phyloP scores from a whole-genome alignment of 2,113 vertebrate species.

The Archocentrus centrarchus region DNA sequence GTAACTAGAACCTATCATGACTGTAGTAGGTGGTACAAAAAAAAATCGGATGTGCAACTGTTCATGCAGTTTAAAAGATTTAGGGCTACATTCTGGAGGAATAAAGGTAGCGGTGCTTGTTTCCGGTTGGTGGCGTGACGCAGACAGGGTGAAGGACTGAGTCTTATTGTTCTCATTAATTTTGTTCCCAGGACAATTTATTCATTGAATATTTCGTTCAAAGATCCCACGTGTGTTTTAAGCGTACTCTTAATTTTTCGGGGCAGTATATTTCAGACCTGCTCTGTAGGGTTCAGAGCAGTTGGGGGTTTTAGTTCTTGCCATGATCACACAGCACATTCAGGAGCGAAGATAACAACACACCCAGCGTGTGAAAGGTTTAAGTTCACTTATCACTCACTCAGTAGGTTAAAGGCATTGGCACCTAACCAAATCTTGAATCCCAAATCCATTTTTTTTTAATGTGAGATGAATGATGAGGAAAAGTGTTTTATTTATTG shows the following conservation, averaged over 20 bases:
- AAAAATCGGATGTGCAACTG: background rate
- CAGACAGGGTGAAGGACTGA: background rate
- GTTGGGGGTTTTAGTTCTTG: background rate
- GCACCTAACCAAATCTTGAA: background rate
- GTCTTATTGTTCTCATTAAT: background rate
- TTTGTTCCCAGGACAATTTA: background rate
- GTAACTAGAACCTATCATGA: too few species aligned
- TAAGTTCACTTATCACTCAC: background rate
- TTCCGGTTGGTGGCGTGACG: background rate
- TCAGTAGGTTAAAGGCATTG: background rate
- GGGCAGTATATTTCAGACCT: background rate
- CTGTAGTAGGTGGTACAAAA: background rate
- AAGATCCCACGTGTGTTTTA: background rate
- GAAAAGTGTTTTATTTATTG: background rate
- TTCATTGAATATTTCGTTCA: background rate
- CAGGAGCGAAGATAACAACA: background rate
- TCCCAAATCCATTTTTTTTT: background rate
- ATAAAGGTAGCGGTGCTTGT: background rate
- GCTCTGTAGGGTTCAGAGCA: background rate
- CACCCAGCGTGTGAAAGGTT: background rate
- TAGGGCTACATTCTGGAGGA: rapidly evolving
- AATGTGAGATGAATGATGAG: background rate
- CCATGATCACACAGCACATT: background rate
- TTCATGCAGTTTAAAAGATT: background rate
- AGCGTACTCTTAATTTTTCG: background rate